Evolutionary conservation across 2,113 vertebrate genomes (phyloP).

Genomic region (Chaetorhynchus papuensis): DNA sequence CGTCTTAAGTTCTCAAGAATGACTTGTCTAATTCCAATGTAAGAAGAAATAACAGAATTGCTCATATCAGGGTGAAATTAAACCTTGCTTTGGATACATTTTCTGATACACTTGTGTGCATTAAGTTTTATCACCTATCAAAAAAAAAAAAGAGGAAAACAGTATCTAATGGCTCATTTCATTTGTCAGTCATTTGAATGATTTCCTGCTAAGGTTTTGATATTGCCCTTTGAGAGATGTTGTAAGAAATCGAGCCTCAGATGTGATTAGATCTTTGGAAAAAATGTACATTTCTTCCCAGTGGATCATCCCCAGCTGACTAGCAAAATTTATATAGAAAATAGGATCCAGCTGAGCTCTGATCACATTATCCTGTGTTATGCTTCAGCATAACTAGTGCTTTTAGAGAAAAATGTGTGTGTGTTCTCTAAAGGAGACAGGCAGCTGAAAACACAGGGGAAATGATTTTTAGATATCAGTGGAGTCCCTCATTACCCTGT

Average conservation of each 20-base stretch:
- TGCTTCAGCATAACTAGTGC: background rate
- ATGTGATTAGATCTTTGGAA: slow-evolving; percentile 36
- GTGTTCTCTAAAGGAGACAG: slow-evolving; percentile 15
- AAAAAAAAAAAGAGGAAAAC: background rate
- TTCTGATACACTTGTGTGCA: background rate
- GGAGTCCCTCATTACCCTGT: background rate
- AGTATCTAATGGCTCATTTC: background rate
- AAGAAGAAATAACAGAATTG: background rate
- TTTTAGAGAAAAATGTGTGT: slow-evolving; percentile 2
- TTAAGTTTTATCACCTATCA: background rate
- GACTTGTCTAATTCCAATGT: background rate
- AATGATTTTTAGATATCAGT: background rate
- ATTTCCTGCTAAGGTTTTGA: slow-evolving; percentile 29
- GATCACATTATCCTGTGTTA: slow-evolving; percentile 23
- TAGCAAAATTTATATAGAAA: slow-evolving; percentile 47
- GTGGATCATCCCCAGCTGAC: background rate
- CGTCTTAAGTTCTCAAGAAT: background rate
- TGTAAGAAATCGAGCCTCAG: background rate
- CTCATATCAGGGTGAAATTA: background rate
- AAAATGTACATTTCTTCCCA: slow-evolving; percentile 32
- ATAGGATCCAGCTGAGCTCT: slow-evolving; percentile 56
- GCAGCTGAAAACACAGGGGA: slow-evolving; percentile 14
- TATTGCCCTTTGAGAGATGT: background rate
- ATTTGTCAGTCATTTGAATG: background rate
- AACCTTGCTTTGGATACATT: background rate